Evolutionary conservation across 2,113 vertebrate species (phyloP).

Genomic region (Rhabdornis inornatus): DNA sequence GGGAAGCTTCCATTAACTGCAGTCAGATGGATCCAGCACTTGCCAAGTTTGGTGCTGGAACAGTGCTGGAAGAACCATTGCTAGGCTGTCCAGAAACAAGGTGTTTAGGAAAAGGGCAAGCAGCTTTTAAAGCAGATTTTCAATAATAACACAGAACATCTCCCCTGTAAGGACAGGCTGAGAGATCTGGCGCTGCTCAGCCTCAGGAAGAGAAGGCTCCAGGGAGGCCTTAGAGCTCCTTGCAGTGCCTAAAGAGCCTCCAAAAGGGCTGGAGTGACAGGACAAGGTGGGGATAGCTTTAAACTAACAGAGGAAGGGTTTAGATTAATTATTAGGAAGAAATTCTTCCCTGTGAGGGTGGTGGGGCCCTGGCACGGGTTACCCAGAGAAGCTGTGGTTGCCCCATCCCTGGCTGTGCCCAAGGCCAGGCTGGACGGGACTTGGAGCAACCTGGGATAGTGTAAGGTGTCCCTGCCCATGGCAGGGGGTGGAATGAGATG

Average conservation of each 20-base stretch:
- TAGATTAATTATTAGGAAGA: neutral
- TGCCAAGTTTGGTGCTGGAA: neutral
- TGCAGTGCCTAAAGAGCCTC: too few relatives aligned
- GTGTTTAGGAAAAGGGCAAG: neutral
- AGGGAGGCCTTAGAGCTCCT: rapidly evolving
- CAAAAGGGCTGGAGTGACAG: neutral
- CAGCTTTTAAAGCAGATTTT: neutral
- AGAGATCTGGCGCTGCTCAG: neutral
- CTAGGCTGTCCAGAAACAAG: neutral
- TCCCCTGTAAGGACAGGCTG: neutral
- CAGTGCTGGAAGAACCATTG: neutral
- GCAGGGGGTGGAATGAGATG: neutral
- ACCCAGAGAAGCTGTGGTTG: neutral
- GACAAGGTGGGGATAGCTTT: rapidly evolving
- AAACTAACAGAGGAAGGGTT: neutral
- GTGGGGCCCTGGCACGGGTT: rapidly evolving
- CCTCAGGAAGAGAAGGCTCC: neutral
- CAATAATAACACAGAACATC: neutral
- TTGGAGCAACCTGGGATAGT: rapidly evolving
- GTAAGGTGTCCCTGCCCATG: neutral
- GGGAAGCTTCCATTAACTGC: neutral
- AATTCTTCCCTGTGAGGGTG: neutral
- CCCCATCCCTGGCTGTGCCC: neutral
- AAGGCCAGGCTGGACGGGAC: neutral
- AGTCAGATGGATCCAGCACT: neutral